phyloP scores from a whole-genome alignment of 2,113 vertebrate genomes.

The Xiphophorus maculatus region DNA sequence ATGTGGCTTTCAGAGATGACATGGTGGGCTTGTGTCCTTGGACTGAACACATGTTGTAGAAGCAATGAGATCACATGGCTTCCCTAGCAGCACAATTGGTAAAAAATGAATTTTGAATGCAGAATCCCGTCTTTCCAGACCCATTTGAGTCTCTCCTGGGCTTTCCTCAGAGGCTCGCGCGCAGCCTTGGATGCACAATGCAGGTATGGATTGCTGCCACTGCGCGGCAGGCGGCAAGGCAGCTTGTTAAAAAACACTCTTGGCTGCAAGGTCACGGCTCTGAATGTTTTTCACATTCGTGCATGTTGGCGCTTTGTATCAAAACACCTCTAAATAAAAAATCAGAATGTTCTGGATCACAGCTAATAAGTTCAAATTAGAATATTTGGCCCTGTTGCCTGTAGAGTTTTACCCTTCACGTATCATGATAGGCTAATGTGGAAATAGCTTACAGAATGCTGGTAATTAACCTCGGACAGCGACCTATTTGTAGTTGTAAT shows the following conservation, averaged over 20 bases:
- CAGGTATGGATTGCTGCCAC: conserved; percentile 32
- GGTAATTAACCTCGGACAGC: not conserved
- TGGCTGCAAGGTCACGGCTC: conserved; percentile 55
- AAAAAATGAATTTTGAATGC: conserved; percentile 10
- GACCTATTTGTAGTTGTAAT: not conserved
- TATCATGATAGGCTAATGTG: not conserved
- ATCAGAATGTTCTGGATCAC: not conserved
- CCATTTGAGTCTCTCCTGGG: conserved; percentile 13
- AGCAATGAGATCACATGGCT: conserved; percentile 25
- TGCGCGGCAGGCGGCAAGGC: conserved; percentile 33
- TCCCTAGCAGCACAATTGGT: not conserved
- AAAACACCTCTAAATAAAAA: conserved; percentile 8
- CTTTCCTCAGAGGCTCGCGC: conserved; percentile 24
- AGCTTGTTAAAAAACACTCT: conserved; percentile 53
- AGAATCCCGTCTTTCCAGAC: conserved; percentile 16
- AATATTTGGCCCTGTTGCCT: not conserved
- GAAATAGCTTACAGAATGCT: not conserved
- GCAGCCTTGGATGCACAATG: conserved; percentile 30
- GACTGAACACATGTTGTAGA: conserved; percentile 13
- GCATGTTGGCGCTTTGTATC: conserved; percentile 20
- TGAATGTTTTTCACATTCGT: conserved; percentile 37
- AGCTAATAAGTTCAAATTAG: not conserved
- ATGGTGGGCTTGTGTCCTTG: conserved; percentile 34
- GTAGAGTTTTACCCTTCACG: not conserved
- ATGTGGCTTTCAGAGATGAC: conserved; percentile 34